phyloP scores from a whole-genome alignment of 2,113 vertebrate species.

The Mirounga angustirostris region DNA sequence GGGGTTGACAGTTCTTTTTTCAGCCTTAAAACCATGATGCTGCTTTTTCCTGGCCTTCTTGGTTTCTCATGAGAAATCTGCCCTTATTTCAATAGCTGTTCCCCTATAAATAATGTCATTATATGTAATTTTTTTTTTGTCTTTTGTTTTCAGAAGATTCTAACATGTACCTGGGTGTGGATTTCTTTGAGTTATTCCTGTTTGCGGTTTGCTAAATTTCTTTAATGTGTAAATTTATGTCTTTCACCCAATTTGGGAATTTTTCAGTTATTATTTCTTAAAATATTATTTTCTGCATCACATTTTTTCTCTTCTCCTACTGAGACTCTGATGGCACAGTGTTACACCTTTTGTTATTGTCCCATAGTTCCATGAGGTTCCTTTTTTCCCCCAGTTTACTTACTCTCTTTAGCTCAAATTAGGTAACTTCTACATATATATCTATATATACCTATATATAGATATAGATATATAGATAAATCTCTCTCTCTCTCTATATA shows the following conservation, averaged over 20 bases:
- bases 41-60: neutral
- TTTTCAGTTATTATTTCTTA: constrained; percentile 18
- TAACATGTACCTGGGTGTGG: neutral
- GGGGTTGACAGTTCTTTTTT: neutral
- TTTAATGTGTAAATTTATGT: neutral
- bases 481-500: no score
- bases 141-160: neutral
- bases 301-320: neutral
- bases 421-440: neutral
- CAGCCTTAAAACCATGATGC: neutral
- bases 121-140: neutral
- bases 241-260: neutral
- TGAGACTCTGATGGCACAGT: neutral
- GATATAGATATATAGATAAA: no score
- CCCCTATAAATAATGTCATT: neutral
- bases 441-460: no score
- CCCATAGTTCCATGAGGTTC: neutral
- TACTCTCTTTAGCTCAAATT: neutral
- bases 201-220: neutral
- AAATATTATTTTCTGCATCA: neutral
- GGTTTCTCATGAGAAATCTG: neutral
- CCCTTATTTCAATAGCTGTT: neutral
- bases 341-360: neutral
- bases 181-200: neutral
- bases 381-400: neutral